A percentile compares a stretch with the other conserved stretches of the same genome.
Evolutionary conservation across 2,888 invertebrate genomes (phyloP).

Genomic region (Aleiodes testaceus): DNA sequence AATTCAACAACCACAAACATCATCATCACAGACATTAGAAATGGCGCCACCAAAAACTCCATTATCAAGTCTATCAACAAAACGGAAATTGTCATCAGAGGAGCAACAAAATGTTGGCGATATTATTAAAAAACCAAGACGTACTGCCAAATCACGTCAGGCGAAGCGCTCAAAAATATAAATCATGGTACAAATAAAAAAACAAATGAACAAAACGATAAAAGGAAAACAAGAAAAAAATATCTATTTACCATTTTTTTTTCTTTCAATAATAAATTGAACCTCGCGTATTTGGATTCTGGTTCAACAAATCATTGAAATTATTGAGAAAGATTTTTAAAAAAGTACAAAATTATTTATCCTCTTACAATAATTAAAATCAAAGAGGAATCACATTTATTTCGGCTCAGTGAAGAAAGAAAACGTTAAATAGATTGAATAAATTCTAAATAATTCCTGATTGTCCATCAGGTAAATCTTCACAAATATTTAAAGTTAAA

Average conservation of each 20-base stretch:
- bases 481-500: neutral
- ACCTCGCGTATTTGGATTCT: constrained; percentile 37
- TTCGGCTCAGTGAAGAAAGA: constrained; percentile 23
- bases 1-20: constrained; percentile 38
- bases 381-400: constrained; percentile 19
- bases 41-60: constrained; percentile 70
- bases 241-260: constrained; percentile 25
- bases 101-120: constrained; percentile 28
- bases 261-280: constrained; percentile 22
- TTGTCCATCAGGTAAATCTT: constrained; percentile 44
- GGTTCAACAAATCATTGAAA: neutral
- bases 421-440: constrained; percentile 25
- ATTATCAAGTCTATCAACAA: constrained; percentile 61
- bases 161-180: constrained; percentile 70
- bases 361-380: constrained; percentile 16
- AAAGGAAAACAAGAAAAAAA: constrained; percentile 45
- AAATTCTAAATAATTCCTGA: constrained; percentile 60
- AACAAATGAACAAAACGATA: constrained; percentile 10
- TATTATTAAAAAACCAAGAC: constrained; percentile 60
- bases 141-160: constrained; percentile 68
- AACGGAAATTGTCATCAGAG: constrained; percentile 64
- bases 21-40: constrained; percentile 54
- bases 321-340: neutral
- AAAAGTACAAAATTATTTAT: constrained; percentile 31
- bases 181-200: constrained; percentile 63